Percentiles rank a stretch among this genome's conserved stretches.
These are phyloP conservation scores for Calliopsis andreniformis DNA, from an alignment of 1,140 invertebrate species.

Conservation along the genomic window DNA sequence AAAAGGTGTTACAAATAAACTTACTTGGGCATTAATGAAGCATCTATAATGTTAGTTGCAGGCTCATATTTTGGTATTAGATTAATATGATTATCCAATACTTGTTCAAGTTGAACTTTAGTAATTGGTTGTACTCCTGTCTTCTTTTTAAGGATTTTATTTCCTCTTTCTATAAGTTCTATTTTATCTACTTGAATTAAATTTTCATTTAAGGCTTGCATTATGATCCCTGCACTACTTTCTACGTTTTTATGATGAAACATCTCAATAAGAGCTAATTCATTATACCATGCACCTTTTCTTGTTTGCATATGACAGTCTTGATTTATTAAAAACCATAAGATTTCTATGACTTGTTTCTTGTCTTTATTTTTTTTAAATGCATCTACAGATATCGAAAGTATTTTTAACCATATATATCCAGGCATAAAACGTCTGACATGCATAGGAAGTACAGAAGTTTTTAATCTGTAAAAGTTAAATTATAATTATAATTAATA, in stretches of 20 bases:
- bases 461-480: conserved; percentile 44
- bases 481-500: neutral
- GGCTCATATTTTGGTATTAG: neutral
- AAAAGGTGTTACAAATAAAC: neutral
- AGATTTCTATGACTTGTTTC: conserved; percentile 54
- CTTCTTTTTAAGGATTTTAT: conserved; percentile 63
- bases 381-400: conserved; percentile 69
- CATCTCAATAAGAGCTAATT: conserved; percentile 74
- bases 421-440: conserved; percentile 67
- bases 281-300: conserved; percentile 69
- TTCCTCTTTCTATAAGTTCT: conserved; percentile 64
- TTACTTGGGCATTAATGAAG: conserved; percentile 62
- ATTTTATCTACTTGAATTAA: conserved; percentile 64
- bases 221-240: conserved; percentile 55
- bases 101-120: conserved; percentile 32
- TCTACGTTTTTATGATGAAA: conserved; percentile 69
- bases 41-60: conserved; percentile 42
- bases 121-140: conserved; percentile 42
- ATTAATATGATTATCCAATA: neutral
- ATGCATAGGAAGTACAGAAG: conserved; percentile 66
- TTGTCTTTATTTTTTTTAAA: conserved; percentile 73
- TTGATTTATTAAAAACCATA: conserved; percentile 68
- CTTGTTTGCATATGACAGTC: conserved; percentile 54
- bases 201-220: conserved; percentile 59
- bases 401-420: conserved; percentile 73